Evolutionary conservation across 2,797 vertebrate genomes (phyloP).

Genomic region (Hippocampus kuda): DNA sequence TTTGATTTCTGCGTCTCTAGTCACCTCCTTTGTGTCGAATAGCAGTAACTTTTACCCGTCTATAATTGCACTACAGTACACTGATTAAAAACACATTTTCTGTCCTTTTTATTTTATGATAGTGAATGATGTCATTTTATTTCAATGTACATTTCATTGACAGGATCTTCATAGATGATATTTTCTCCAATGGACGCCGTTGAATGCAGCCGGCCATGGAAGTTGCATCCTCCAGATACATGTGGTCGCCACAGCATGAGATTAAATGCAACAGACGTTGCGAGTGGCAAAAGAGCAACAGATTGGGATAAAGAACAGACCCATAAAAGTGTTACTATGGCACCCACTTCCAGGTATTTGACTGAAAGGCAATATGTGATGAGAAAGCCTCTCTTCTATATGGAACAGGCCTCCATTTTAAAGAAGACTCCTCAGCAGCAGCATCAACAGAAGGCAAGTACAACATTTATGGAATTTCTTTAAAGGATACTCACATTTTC

Average conservation of each 20-base stretch:
- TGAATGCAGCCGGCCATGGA: conserved; percentile 33
- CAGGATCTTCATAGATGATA: conserved; percentile 32
- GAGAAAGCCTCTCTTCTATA: conserved; percentile 44
- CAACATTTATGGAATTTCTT: background rate
- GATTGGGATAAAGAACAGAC: background rate
- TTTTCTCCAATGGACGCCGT: conserved; percentile 32
- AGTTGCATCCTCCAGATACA: conserved; percentile 20
- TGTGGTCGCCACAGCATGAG: background rate
- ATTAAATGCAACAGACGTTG: background rate
- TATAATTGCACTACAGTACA: too few relatives aligned
- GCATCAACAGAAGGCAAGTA: conserved; percentile 41
- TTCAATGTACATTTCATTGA: conserved; percentile 8
- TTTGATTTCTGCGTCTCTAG: too few relatives aligned
- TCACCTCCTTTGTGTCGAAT: too few relatives aligned
- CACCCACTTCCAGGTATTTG: conserved; percentile 43
- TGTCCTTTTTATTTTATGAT: background rate
- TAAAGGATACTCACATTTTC: background rate
- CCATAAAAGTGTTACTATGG: conserved; percentile 44
- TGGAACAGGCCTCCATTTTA: conserved; percentile 42
- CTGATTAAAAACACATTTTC: too few relatives aligned
- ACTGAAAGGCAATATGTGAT: conserved; percentile 44
- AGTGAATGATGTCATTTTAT: background rate
- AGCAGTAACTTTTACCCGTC: too few relatives aligned
- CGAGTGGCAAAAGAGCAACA: background rate
- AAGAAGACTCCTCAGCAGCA: conserved; percentile 52